Evolutionary conservation across 2,797 vertebrate genomes (phyloP).

Genomic region (Hydrophis major): DNA sequence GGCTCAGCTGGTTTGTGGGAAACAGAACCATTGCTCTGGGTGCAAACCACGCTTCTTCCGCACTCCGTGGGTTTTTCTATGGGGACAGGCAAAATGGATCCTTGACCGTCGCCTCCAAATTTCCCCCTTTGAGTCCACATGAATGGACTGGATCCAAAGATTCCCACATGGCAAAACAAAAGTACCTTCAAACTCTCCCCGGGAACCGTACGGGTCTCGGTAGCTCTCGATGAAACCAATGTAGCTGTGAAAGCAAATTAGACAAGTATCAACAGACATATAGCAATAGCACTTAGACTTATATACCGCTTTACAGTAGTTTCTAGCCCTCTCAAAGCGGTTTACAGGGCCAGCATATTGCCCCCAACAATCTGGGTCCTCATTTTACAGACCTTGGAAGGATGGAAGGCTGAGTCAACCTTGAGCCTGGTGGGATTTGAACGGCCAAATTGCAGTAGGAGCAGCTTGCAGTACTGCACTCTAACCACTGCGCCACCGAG

Average conservation of each 20-base stretch:
- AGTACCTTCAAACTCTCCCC: constrained; percentile 93
- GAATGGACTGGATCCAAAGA: background rate
- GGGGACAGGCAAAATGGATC: background rate
- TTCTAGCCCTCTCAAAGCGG: too few relatives aligned
- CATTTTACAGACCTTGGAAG: too few relatives aligned
- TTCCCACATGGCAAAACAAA: background rate
- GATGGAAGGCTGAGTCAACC: too few relatives aligned
- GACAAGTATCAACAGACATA: background rate
- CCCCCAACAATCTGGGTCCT: too few relatives aligned
- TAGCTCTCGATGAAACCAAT: constrained; percentile 96
- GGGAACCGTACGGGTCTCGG: constrained; percentile 90
- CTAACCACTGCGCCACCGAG: too few relatives aligned
- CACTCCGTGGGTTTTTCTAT: background rate
- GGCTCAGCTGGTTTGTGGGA: background rate
- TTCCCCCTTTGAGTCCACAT: too few relatives aligned
- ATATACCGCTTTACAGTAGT: too few relatives aligned
- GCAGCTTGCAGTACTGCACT: too few relatives aligned
- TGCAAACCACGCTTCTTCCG: background rate
- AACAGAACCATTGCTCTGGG: background rate
- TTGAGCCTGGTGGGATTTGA: too few relatives aligned
- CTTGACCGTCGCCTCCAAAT: background rate
- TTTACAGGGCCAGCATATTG: too few relatives aligned
- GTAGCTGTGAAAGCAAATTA: constrained; percentile 72
- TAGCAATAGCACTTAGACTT: too few relatives aligned
- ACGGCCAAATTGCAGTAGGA: too few relatives aligned